Evolutionary conservation across 2,888 invertebrate species (phyloP).

Genomic region (Leptura quadrifasciata): DNA sequence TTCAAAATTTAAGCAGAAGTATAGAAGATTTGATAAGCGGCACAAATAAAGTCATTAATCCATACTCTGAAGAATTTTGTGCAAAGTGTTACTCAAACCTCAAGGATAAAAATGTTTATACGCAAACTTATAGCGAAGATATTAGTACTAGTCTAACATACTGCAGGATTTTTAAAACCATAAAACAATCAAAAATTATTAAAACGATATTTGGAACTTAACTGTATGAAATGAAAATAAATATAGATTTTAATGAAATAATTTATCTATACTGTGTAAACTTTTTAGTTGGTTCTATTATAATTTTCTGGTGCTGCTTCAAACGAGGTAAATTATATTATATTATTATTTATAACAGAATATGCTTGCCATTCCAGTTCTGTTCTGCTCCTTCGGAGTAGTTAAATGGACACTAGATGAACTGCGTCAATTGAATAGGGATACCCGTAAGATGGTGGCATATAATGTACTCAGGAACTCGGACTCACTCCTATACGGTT

Average conservation of each 20-base stretch:
- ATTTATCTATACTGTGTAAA: neutral
- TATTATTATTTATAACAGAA: too few relatives aligned
- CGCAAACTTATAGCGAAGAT: neutral
- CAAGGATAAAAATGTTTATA: slow-evolving; percentile 19
- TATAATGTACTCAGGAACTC: too few relatives aligned
- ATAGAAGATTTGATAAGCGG: neutral
- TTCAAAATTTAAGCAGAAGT: neutral
- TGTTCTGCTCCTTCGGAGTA: too few relatives aligned
- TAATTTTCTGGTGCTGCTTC: too few relatives aligned
- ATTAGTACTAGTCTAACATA: neutral
- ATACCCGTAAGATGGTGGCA: too few relatives aligned
- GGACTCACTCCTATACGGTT: too few relatives aligned
- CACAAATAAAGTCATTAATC: neutral
- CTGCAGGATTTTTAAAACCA: neutral
- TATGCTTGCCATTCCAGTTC: too few relatives aligned
- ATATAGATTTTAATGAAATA: neutral
- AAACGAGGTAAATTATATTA: too few relatives aligned
- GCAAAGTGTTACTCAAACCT: neutral
- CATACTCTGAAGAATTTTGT: neutral
- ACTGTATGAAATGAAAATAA: slow-evolving; percentile 2
- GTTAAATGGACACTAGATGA: too few relatives aligned
- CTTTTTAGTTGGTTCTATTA: too few relatives aligned
- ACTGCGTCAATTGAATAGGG: too few relatives aligned
- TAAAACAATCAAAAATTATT: neutral
- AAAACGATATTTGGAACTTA: neutral